Conservation (phyloP, 2,113 vertebrate genomes). For the Taxidea taxus region DNA sequence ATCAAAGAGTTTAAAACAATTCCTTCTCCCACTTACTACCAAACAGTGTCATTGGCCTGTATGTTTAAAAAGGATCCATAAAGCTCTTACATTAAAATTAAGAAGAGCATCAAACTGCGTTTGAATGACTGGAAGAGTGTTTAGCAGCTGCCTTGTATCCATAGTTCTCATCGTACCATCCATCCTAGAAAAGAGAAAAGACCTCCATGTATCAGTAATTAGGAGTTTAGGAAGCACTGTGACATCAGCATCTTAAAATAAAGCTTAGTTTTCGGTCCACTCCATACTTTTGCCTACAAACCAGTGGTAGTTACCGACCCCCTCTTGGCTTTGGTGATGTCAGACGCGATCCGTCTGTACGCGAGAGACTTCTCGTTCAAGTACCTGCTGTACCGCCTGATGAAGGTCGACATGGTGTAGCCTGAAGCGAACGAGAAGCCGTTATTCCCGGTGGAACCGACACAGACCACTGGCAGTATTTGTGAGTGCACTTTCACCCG, state of each 20-base stretch:
- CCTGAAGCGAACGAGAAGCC: slow-evolving; percentile 81
- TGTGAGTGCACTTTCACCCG: background rate
- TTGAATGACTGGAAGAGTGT: slow-evolving; percentile 95
- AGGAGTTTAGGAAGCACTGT: background rate
- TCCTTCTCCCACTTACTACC: background rate
- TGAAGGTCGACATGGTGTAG: slow-evolving; percentile 96
- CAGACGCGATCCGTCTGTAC: slow-evolving; percentile 93
- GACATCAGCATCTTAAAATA: background rate
- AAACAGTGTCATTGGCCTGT: background rate
- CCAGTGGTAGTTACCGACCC: slow-evolving; percentile 84
- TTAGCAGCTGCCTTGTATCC: slow-evolving; percentile 94
- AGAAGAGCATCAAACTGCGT: slow-evolving; percentile 95
- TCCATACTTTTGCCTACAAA: background rate
- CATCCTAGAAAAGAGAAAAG: slow-evolving; percentile 79
- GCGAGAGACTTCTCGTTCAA: slow-evolving; percentile 98
- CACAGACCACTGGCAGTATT: background rate
- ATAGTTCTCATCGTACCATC: slow-evolving; percentile 96
- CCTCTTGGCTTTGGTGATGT: slow-evolving; percentile 98
- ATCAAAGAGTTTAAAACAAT: slow-evolving; percentile 52
- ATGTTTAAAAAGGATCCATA: background rate
- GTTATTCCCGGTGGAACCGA: slow-evolving; percentile 52
- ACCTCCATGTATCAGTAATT: background rate
- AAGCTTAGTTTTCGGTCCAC: background rate
- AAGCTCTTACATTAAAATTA: slow-evolving; percentile 92
- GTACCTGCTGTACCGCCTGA: slow-evolving; percentile 95